Evolutionary conservation across 2,113 vertebrate species (phyloP).

Genomic region (Siphamia tubifer): DNA sequence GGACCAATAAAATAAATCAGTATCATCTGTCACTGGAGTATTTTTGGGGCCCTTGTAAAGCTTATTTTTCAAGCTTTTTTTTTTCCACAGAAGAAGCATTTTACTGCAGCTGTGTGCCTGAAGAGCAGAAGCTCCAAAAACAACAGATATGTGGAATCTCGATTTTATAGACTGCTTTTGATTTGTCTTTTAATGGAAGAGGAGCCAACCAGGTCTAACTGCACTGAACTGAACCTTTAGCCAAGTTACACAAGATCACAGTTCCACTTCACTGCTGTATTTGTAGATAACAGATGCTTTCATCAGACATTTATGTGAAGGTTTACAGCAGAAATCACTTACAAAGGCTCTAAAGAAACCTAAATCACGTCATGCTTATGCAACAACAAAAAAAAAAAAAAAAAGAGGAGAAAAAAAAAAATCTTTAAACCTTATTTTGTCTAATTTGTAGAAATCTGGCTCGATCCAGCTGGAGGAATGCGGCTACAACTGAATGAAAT

Average conservation of each 20-base stretch:
- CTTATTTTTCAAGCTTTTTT: constrained; percentile 36
- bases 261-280: constrained; percentile 4
- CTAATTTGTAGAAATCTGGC: constrained; percentile 8
- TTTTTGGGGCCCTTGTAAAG: constrained; percentile 27
- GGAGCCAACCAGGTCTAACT: constrained; percentile 18
- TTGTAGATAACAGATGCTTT: constrained; percentile 6
- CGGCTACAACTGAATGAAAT: constrained; percentile 12
- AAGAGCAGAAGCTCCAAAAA: constrained; percentile 4
- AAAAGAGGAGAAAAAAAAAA: no score
- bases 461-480: not conserved
- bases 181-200: constrained; percentile 30
- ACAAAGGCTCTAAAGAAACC: not conserved
- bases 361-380: not conserved
- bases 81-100: constrained; percentile 16
- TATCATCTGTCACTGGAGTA: constrained; percentile 43
- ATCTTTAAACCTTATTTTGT: not conserved
- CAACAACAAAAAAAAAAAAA: not conserved
- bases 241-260: constrained; percentile 40
- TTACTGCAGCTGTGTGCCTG: constrained; percentile 28
- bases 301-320: constrained; percentile 5
- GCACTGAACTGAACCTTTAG: constrained; percentile 4
- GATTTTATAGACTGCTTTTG: constrained; percentile 42
- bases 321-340: not conserved
- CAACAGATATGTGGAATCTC: constrained; percentile 29
- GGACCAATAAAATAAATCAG: constrained; percentile 52